Conservation (phyloP, 2,888 invertebrate species). For the Tupiocoris notatus region DNA sequence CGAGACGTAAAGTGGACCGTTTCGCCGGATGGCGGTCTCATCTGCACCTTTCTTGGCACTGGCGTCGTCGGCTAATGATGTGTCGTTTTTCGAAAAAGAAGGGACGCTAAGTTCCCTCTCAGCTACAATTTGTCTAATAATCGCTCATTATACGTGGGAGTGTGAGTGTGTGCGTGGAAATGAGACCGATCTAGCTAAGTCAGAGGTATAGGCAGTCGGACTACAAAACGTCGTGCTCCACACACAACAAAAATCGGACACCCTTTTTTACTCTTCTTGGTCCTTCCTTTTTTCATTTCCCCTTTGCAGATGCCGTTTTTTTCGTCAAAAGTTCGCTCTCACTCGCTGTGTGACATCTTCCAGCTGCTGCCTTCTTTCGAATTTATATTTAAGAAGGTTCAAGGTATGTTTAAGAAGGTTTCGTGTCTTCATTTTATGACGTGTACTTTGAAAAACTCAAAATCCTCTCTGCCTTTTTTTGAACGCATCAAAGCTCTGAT, state of each 20-base stretch:
- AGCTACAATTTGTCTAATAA: conserved; percentile 29
- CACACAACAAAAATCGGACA: conserved; percentile 25
- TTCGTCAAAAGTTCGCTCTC: conserved; percentile 1
- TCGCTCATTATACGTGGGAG: conserved; percentile 21
- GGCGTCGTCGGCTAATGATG: not conserved
- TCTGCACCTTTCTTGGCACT: not conserved
- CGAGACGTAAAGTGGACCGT: not conserved
- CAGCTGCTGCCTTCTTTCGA: conserved; percentile 31
- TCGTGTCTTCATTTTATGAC: not conserved
- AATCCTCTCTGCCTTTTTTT: too few species aligned
- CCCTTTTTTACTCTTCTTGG: conserved; percentile 9
- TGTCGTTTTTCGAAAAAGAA: not conserved
- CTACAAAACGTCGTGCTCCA: not conserved
- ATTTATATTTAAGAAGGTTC: not conserved
- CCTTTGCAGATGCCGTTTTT: conserved; percentile 32
- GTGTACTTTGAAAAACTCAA: not conserved
- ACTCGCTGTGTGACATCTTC: conserved; percentile 13
- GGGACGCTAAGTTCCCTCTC: conserved; percentile 13
- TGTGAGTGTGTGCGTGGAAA: not conserved
- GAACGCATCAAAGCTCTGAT: too few species aligned
- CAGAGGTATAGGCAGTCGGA: too few species aligned
- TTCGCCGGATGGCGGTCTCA: not conserved
- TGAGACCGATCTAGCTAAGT: not conserved
- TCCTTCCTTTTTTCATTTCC: conserved; percentile 4
- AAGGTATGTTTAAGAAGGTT: too few species aligned